phyloP scores from a whole-genome alignment of 2,888 invertebrate genomes.

The Sarcophaga variegata region DNA sequence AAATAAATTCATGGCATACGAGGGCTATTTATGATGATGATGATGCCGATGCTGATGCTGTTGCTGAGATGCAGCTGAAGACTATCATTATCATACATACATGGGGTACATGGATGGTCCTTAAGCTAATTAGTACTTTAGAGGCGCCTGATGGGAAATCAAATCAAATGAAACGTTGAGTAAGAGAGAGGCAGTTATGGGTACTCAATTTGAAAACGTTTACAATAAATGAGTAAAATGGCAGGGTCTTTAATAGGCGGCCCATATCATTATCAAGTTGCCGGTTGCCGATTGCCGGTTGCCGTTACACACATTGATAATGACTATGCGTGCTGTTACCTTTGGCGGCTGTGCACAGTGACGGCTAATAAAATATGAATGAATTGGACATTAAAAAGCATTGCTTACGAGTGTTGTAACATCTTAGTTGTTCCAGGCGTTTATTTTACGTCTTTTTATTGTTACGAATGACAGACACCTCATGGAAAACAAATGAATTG shows the following conservation, averaged over 20 bases:
- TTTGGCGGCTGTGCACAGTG: constrained; percentile 14
- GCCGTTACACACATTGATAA: constrained; percentile 27
- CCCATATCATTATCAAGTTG: constrained; percentile 2
- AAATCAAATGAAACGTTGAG: constrained; percentile 15
- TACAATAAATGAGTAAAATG: neutral
- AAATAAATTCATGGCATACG: constrained; percentile 4
- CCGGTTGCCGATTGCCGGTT: neutral
- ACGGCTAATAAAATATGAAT: constrained; percentile 57
- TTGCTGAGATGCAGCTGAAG: neutral
- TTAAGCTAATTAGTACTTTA: constrained; percentile 64
- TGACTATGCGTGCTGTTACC: constrained; percentile 5
- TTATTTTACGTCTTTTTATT: no score
- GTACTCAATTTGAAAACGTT: neutral
- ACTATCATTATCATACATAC: neutral
- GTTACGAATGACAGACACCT: no score
- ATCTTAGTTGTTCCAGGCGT: constrained; percentile 10
- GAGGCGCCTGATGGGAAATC: constrained; percentile 52
- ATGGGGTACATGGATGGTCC: neutral
- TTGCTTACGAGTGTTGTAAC: constrained; percentile 34
- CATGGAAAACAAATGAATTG: constrained; percentile 11
- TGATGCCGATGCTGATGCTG: no score
- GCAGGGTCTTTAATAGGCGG: constrained; percentile 25
- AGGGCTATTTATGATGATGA: neutral
- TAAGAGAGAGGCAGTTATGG: constrained; percentile 3
- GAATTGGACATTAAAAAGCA: constrained; percentile 57